Conservation (phyloP, 2,113 vertebrate species). For the Montifringilla adamsi region DNA sequence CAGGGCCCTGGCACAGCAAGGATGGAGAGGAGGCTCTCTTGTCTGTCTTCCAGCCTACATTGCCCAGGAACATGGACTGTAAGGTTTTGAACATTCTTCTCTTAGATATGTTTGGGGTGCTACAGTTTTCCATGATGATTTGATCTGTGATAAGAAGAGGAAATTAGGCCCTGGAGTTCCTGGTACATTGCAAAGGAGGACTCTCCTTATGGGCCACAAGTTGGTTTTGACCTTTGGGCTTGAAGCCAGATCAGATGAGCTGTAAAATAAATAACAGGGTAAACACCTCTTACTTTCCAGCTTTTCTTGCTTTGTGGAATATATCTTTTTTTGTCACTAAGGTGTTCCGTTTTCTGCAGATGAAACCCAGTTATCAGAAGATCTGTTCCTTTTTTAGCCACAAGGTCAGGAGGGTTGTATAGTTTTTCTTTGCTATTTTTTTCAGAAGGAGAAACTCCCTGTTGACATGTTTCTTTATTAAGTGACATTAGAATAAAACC, state of each 20-base stretch:
- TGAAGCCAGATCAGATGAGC: not conserved
- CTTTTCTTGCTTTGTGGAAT: not conserved
- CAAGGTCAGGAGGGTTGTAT: rapidly evolving
- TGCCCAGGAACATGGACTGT: not conserved
- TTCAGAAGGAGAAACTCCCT: not conserved
- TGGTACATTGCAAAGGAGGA: not conserved
- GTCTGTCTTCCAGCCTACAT: not conserved
- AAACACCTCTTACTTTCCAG: not conserved
- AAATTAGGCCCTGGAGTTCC: not conserved
- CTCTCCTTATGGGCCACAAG: not conserved
- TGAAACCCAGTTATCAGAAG: not conserved
- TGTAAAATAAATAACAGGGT: not conserved
- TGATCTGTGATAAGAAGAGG: not conserved
- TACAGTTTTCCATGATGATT: not conserved
- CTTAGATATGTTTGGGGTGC: not conserved
- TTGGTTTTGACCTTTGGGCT: not conserved
- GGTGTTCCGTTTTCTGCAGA: not conserved
- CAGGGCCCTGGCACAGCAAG: not conserved
- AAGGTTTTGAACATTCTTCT: not conserved
- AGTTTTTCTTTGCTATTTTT: not conserved
- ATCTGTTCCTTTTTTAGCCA: not conserved
- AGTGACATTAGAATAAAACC: not conserved
- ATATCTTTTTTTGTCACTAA: not conserved
- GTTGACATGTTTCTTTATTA: not conserved
- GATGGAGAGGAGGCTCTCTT: not conserved